These are phyloP conservation scores for Spinibarbus caldwelli DNA, from an alignment of 2,797 vertebrate species.

Conservation along the genomic window DNA sequence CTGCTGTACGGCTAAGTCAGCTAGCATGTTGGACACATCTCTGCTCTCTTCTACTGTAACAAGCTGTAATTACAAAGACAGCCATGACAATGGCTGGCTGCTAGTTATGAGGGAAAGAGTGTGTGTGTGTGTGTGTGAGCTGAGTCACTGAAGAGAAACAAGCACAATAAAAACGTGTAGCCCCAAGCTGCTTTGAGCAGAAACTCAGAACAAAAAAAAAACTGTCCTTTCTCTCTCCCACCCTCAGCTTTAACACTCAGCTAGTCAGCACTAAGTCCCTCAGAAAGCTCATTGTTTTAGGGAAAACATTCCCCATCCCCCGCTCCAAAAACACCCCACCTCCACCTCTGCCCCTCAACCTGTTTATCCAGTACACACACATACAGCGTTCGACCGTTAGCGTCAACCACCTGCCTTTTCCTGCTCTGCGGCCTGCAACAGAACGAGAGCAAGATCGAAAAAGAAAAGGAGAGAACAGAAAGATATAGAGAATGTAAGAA, in stretches of 20 bases:
- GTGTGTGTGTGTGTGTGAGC: conserved; percentile 67
- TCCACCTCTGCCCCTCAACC: conserved; percentile 68
- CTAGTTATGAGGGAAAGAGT: conserved; percentile 50
- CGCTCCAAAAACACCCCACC: conserved; percentile 61
- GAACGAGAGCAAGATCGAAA: conserved; percentile 23
- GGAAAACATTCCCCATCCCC: conserved; percentile 66
- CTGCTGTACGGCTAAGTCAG: conserved; percentile 13
- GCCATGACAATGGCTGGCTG: conserved; percentile 47
- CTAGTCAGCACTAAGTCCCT: conserved; percentile 75
- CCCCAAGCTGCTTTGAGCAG: conserved; percentile 52
- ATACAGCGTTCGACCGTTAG: conserved; percentile 71
- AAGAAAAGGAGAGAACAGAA: conserved; percentile 38
- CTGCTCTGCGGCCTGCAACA: conserved; percentile 72
- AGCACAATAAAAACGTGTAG: conserved; percentile 70
- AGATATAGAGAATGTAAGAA: conserved; percentile 7
- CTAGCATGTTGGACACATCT: conserved; percentile 47
- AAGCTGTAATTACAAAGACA: conserved; percentile 56
- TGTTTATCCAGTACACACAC: conserved; percentile 80
- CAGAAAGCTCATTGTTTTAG: conserved; percentile 66
- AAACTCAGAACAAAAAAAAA: conserved; percentile 62
- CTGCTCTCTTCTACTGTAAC: conserved; percentile 44
- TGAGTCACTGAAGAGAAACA: conserved; percentile 76
- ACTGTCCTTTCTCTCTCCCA: conserved; percentile 69
- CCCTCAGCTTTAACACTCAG: conserved; percentile 69
- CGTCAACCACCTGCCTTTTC: conserved; percentile 80